These are phyloP conservation scores for Chalcis sispes DNA, from an alignment of 2,888 invertebrate genomes.

Conservation along the genomic window DNA sequence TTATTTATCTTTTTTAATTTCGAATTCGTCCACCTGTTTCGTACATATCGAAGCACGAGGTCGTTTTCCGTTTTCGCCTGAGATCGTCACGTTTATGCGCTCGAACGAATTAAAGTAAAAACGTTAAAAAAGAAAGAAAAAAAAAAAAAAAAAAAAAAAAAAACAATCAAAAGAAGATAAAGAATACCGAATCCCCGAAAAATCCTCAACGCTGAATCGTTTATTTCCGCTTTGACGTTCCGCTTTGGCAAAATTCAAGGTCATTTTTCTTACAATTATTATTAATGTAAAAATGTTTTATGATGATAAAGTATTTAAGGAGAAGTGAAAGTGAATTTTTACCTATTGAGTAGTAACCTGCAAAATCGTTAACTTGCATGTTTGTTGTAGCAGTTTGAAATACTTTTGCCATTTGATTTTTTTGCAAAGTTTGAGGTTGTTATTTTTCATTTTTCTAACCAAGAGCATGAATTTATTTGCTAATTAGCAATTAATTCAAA, in stretches of 20 bases:
- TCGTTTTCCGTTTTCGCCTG: conserved; percentile 50
- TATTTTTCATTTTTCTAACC: not conserved
- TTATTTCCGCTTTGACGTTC: conserved; percentile 59
- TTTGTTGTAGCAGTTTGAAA: conserved; percentile 46
- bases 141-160: not conserved
- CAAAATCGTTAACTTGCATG: conserved; percentile 44
- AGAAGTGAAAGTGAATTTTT: conserved; percentile 52
- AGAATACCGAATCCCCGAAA: too few species aligned
- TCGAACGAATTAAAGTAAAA: conserved; percentile 50
- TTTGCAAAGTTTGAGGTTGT: conserved; percentile 31
- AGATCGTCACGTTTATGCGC: conserved; percentile 47
- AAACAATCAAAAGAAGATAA: not conserved
- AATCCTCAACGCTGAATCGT: conserved; percentile 44
- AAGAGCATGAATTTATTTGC: conserved; percentile 16
- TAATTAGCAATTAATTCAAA: not conserved
- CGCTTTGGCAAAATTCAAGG: conserved; percentile 59
- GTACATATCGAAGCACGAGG: conserved; percentile 53
- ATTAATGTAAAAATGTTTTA: conserved; percentile 37
- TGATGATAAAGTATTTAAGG: conserved; percentile 31
- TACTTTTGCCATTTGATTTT: conserved; percentile 35
- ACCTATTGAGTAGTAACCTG: conserved; percentile 54
- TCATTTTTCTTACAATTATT: conserved; percentile 54
- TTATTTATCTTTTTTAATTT: conserved; percentile 45
- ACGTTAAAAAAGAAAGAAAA: too few species aligned
- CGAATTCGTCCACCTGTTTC: conserved; percentile 55